Evolutionary conservation across 2,888 invertebrate genomes (phyloP).

Genomic region (Cryptophagus acutangulus): DNA sequence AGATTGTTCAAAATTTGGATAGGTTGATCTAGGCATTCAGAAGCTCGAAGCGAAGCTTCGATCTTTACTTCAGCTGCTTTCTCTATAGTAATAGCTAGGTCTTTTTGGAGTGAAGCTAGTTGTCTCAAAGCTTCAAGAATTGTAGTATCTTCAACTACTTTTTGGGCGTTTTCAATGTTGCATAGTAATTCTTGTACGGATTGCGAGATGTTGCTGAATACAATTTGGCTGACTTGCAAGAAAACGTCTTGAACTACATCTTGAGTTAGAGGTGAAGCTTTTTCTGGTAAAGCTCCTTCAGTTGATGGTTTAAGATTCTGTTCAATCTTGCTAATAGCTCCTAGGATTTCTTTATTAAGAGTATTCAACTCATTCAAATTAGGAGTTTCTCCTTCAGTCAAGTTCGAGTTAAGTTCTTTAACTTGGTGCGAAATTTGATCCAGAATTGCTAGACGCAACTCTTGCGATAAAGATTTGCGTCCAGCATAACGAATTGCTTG

Average conservation of each 20-base stretch:
- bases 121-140: slow-evolving; percentile 41
- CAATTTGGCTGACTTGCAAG: slow-evolving; percentile 44
- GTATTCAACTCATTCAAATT: slow-evolving; percentile 40
- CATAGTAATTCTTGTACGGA: slow-evolving; percentile 41
- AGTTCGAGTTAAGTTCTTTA: slow-evolving; percentile 57
- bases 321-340: slow-evolving; percentile 11
- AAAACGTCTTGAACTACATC: slow-evolving; percentile 45
- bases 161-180: slow-evolving; percentile 42
- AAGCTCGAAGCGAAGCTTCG: slow-evolving; percentile 43
- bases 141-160: slow-evolving; percentile 33
- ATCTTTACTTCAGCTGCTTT: slow-evolving; percentile 36
- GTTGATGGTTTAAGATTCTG: slow-evolving; percentile 23
- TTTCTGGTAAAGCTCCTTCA: slow-evolving; percentile 17
- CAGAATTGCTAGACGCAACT: slow-evolving; percentile 54
- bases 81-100: slow-evolving; percentile 37
- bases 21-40: slow-evolving; percentile 52
- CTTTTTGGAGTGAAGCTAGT: slow-evolving; percentile 42
- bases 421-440: slow-evolving; percentile 61
- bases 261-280: slow-evolving; percentile 16
- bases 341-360: slow-evolving; percentile 38
- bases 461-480: slow-evolving; percentile 41
- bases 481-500: slow-evolving; percentile 39
- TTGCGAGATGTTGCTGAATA: slow-evolving; percentile 40
- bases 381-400: slow-evolving; percentile 50
- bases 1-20: slow-evolving; percentile 47